Evolutionary conservation across 1,140 invertebrate genomes (phyloP), one percentile per base, ranked within the genome.

Genomic region (Zaprionus nigranus): DNA sequence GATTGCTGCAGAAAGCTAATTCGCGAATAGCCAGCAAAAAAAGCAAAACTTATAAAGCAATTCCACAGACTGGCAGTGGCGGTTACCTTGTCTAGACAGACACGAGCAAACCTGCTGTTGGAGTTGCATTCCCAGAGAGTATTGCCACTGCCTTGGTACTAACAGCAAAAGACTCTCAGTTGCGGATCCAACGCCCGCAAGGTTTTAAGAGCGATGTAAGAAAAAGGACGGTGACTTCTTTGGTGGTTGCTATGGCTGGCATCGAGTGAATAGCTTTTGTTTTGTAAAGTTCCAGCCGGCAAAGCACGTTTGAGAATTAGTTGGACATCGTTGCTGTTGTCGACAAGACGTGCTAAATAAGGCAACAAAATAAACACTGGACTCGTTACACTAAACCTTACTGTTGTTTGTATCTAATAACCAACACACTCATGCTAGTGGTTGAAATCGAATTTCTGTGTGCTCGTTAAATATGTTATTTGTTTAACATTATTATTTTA

Each of bases 281-380:
- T 72, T 61, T 74, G 70, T 64, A 59, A 46, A 71, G 58, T 63
- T 67, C 51, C 63, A 59, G 76, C 58, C 57, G 49, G 70, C 80
- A 38, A 67, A 70, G 83, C 80, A 82, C 83, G 83, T 34, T 34
- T 34, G 30, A 83, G 76, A 82, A 82, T 86, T 82, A 86, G 83
- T 86, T 86, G 68, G 80, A 87, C 83, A 87, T 86, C 79, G 79
- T 86, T 85, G 78, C 78, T 85, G 79, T 83, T 81, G 70, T 73
- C 80, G 79, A 80, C 83, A 83, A 86, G 79, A 82, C 83, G 64
- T 82, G 68, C 57, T 63, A 53, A 79, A 61, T 38, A 61, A 75
- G 67, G 74, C 69, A 15, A 60, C 56, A 53, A 72, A 54, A 15
- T 34, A 72, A 64, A 40, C 77, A 58, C 13, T 36, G 66, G 34